Base-by-base conservation (phyloP, 37 sponge, comb jelly and placozoan genomes). In the Spongia lamella region DNA sequence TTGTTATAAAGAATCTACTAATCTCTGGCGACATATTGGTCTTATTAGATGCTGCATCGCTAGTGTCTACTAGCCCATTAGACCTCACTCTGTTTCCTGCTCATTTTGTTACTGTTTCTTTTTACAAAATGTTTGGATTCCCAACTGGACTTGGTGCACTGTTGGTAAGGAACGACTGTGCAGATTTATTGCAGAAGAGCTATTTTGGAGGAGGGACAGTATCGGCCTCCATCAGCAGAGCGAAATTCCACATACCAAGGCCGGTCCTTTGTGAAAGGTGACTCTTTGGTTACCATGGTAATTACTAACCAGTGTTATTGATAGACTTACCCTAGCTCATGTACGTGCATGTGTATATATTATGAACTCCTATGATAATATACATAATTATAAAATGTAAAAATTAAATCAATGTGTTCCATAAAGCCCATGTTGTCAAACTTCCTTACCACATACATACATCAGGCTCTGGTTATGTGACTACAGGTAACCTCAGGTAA, bases 131-230 rank as follows among this genome's bases (percentile, higher is more conserved):
- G 67, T 90, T 96, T 77, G 97, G 97, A 1, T 96, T 76, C 63
- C 97, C 97, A 13, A 93, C 97, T 40, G 97, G 97, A 0, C 82
- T 96, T 16, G 97, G 97, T 6, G 94, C 94, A 0, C 61, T 96
- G 64, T 37, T 96, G 47, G 91, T 96, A 13, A 43, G 91, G 25
- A 80, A 19, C 13, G 91, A 96, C 47, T 13, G 61, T 13, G 39
- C 51, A 1, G 31, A 43, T 1, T 30, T 96, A 55, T 64, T 96
- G 66, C 51, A 76, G 61, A 75, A 68, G 63, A 25, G 20, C 3
- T 96, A 87, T 66, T 93, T 86, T 73, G 97, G 97, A 29, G 97
- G 97, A n/a, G 96, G 96, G 1, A 84, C 94, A 25, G 90, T 96
- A 38, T 25, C 40, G 24, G 82, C 88, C 13, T 86, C 80, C 21